A percentile compares a stretch with the other conserved stretches of the same genome.
Evolutionary conservation across 2,888 invertebrate species (phyloP).

Genomic region (Agrochola lychnidis): DNA sequence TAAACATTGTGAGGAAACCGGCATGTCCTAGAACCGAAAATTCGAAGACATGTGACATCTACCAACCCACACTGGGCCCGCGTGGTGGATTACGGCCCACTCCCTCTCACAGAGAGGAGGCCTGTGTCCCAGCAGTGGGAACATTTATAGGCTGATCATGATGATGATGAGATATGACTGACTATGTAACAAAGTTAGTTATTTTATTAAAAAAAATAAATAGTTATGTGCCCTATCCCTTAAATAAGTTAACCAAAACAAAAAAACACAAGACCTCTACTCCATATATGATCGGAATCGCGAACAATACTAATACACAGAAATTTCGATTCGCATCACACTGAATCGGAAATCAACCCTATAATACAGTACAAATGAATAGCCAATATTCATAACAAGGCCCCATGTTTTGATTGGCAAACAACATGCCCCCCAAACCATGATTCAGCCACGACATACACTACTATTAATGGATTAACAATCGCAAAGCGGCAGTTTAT

Average conservation of each 20-base stretch:
- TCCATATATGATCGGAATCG: background rate
- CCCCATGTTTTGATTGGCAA: slow-evolving; percentile 57
- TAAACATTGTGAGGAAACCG: too few relatives aligned
- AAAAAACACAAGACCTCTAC: background rate
- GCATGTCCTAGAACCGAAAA: too few relatives aligned
- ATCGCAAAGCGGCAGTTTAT: slow-evolving; percentile 70
- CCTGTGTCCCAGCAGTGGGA: too few relatives aligned
- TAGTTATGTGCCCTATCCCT: too few relatives aligned
- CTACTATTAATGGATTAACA: slow-evolving; percentile 69
- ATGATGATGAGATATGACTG: background rate
- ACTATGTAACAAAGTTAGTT: background rate
- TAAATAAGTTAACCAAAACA: background rate
- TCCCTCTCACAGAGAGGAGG: too few relatives aligned
- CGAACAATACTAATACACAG: background rate
- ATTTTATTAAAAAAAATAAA: background rate
- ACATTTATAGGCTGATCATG: too few relatives aligned
- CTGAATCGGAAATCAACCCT: slow-evolving; percentile 23
- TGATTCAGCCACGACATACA: slow-evolving; percentile 54
- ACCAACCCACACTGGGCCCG: too few relatives aligned
- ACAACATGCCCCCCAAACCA: slow-evolving; percentile 50
- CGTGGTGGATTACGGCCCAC: too few relatives aligned
- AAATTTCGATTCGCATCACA: slow-evolving; percentile 18
- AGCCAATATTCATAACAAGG: slow-evolving; percentile 56
- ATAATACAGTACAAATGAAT: slow-evolving; percentile 41
- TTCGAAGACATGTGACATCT: too few relatives aligned